Evolutionary conservation across 2,797 vertebrate genomes (phyloP), one percentile per base, ranked within the genome.

Genomic region (Lycodopsis pacificus): DNA sequence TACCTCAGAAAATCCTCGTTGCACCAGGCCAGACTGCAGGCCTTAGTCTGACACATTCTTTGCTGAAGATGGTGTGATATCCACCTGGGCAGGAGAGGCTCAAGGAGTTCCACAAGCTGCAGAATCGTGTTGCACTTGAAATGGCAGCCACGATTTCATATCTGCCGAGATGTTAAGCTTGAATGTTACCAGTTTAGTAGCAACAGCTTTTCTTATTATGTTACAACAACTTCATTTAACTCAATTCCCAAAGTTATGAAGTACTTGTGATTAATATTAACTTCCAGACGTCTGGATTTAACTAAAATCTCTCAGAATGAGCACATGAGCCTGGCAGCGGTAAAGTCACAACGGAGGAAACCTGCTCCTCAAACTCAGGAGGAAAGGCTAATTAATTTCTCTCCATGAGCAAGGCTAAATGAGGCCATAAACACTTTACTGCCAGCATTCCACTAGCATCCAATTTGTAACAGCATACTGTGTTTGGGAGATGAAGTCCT

Each of bases 381-480:
- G 40, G 80, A 38, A 71, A 74, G 32, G 62, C 34, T 71, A 65
- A 89, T 81, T 22, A 82, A 82, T 75, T 61, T 76, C 63, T 80
- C 76, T 76, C 82, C 75, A 66, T 71, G 85, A 88, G 68, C 30
- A 40, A 49, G 56, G 58, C 69, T 79, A 79, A 86, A 87, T 76
- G 72, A 83, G 85, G 73, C 79, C 73, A 73, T 61, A 68, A 86
- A 80, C 73, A 73, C 69, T 65, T 80, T 36, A 78, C 68, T 68
- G 81, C 77, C 78, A 72, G 78, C 62, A 32, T 69, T 85, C 46
- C 79, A 67, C 51, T 0, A 65, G 68, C 84, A 72, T 87, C 78
- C 77, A 65, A 85, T 85, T 75, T 89, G 73, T 71, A 76, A 78
- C 56, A 73, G 66, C 77, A 76, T 48, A 75, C 87, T 86, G 82